Conservation (phyloP, 1,140 invertebrate genomes). For the Cydia pomonella region DNA sequence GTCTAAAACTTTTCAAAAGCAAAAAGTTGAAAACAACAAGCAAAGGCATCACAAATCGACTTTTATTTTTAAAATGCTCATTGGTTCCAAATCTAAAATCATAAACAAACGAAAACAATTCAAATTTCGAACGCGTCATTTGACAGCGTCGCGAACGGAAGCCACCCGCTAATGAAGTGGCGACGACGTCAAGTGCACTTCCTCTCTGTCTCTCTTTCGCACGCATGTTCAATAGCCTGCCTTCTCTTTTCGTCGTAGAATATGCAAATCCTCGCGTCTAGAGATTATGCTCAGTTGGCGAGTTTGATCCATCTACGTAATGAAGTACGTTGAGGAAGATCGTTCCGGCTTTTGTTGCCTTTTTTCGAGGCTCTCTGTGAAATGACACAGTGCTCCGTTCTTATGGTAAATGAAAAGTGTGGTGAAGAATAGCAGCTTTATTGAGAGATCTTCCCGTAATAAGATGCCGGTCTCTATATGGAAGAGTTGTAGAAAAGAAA, state of each 20-base stretch:
- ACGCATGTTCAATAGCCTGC: constrained; percentile 13
- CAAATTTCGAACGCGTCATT: constrained; percentile 30
- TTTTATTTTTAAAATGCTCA: not conserved
- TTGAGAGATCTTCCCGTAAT: not conserved
- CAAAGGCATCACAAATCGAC: not conserved
- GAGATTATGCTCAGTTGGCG: constrained; percentile 35
- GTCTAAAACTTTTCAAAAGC: not conserved
- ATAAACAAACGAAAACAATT: constrained; percentile 31
- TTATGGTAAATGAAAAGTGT: constrained; percentile 31
- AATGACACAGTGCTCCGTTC: constrained; percentile 25
- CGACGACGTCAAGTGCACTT: constrained; percentile 39
- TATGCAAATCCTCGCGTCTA: constrained; percentile 53
- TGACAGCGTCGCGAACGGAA: constrained; percentile 40
- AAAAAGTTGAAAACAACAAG: not conserved
- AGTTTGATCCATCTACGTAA: constrained; percentile 60
- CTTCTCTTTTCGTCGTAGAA: constrained; percentile 39
- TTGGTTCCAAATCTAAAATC: constrained; percentile 11
- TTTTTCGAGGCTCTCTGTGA: constrained; percentile 24
- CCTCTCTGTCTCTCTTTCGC: constrained; percentile 37
- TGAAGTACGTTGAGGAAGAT: constrained; percentile 54
- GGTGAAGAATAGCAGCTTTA: constrained; percentile 29
- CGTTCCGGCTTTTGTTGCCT: constrained; percentile 46
- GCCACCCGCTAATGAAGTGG: constrained; percentile 50
- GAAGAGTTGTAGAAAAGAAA: not conserved
- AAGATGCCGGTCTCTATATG: not conserved